These are phyloP conservation scores for Hydrotaea cyrtoneurina DNA, from an alignment of 2,888 invertebrate species.

Conservation along the genomic window DNA sequence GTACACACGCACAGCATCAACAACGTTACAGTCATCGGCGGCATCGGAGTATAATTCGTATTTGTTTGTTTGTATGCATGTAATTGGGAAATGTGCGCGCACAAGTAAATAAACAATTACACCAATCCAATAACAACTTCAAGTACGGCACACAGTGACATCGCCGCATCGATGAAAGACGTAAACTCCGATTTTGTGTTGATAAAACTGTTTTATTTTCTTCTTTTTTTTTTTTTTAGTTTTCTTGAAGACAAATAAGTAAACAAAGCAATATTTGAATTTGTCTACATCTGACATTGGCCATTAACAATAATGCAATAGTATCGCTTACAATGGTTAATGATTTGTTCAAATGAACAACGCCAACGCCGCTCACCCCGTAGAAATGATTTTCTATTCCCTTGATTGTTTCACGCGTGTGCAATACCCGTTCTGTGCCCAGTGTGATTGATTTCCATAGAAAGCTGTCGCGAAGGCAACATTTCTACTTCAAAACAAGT, in stretches of 20 bases:
- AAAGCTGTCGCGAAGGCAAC: too few relatives aligned
- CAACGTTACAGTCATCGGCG: neutral
- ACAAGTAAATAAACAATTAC: constrained; percentile 27
- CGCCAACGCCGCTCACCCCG: neutral
- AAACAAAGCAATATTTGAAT: neutral
- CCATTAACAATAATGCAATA: neutral
- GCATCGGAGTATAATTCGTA: neutral
- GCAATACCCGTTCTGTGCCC: too few relatives aligned
- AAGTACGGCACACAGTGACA: neutral
- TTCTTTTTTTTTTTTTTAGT: too few relatives aligned
- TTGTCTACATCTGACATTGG: neutral
- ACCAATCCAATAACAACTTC: neutral
- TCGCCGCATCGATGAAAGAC: too few relatives aligned
- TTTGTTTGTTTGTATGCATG: neutral
- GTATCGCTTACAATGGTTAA: neutral
- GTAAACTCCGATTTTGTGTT: too few relatives aligned
- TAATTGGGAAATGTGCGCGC: constrained; percentile 32
- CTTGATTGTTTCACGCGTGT: too few relatives aligned
- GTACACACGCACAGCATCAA: neutral
- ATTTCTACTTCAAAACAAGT: too few relatives aligned
- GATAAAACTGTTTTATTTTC: too few relatives aligned
- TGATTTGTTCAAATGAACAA: neutral
- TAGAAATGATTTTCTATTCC: neutral
- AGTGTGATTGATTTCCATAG: too few relatives aligned
- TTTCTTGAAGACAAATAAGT: neutral